Evolutionary conservation across 1,140 invertebrate species (phyloP).

Genomic region (Drosophila triauraria): DNA sequence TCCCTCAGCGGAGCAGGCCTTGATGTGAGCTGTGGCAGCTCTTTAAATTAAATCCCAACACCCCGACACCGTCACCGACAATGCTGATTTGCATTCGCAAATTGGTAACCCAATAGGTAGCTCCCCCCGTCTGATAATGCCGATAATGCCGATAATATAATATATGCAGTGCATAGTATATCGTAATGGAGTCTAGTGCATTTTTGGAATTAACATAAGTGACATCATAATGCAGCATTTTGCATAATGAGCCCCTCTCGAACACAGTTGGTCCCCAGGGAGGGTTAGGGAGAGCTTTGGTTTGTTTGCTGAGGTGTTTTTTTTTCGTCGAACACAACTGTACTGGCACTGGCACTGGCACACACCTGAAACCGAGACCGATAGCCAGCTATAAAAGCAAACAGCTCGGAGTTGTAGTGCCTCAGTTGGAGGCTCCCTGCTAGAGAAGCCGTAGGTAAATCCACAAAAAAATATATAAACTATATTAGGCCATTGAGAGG

Average conservation of each 20-base stretch:
- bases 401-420: not conserved
- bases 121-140: not conserved
- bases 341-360: not conserved
- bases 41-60: constrained; percentile 10
- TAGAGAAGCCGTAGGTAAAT: not conserved
- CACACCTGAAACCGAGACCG: not conserved
- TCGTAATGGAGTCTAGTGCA: constrained; percentile 8
- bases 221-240: constrained; percentile 52
- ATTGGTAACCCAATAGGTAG: constrained; percentile 66
- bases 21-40: constrained; percentile 21
- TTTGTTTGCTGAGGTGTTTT: not conserved
- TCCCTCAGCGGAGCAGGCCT: constrained; percentile 1
- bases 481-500: not conserved
- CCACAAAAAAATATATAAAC: not conserved
- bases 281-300: not conserved
- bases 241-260: constrained; percentile 24
- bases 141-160: constrained; percentile 17
- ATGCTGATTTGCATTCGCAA: constrained; percentile 64
- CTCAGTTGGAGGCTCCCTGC: constrained; percentile 11
- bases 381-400: constrained; percentile 33
- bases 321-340: constrained; percentile 26
- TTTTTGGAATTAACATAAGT: constrained; percentile 46
- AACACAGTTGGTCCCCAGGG: constrained; percentile 21
- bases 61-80: not conserved
- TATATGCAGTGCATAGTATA: constrained; percentile 4